Evolutionary conservation across 2,113 vertebrate species (phyloP).

Genomic region (Sander vitreus): DNA sequence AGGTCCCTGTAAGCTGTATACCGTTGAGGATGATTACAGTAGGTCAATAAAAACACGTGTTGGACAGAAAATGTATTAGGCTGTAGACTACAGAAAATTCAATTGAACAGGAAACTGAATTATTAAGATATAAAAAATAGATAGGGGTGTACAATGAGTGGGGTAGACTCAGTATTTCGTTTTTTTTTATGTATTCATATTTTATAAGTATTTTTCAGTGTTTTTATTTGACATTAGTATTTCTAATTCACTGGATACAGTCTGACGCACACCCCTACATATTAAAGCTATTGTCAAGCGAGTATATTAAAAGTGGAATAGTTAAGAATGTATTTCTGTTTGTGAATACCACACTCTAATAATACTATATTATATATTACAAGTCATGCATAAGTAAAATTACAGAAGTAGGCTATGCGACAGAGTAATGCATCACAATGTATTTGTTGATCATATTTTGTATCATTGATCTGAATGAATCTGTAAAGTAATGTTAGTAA

Average conservation of each 20-base stretch:
- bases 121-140: no score
- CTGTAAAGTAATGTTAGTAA: neutral
- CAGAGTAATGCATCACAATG: neutral
- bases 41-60: no score
- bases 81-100: no score
- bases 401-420: neutral
- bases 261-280: no score
- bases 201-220: neutral
- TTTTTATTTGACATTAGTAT: neutral
- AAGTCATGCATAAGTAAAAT: neutral
- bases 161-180: neutral
- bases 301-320: no score
- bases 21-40: no score
- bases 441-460: neutral
- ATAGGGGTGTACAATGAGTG: neutral
- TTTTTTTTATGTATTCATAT: neutral
- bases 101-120: no score
- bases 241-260: neutral
- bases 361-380: neutral
- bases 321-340: neutral
- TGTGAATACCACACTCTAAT: neutral
- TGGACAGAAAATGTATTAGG: no score
- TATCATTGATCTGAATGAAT: neutral
- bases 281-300: no score
- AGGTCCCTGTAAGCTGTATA: neutral